These are phyloP conservation scores for Colistium nudipinnis DNA, from an alignment of 2,113 vertebrate species.

Conservation along the genomic window DNA sequence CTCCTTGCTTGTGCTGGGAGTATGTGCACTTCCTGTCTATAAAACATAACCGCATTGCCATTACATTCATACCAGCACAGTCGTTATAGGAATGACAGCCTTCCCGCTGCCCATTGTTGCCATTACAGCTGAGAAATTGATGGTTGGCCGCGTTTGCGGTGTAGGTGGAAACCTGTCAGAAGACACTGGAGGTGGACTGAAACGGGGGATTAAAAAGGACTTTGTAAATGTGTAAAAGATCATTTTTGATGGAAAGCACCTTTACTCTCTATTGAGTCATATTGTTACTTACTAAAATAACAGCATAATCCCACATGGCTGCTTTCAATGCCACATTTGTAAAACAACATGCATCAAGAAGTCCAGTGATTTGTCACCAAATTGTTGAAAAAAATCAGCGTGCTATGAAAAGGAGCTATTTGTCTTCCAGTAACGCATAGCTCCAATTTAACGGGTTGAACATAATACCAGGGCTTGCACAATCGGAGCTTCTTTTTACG, in stretches of 20 bases:
- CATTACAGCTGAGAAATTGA: constrained; percentile 62
- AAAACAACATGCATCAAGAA: no score
- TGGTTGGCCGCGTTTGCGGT: constrained; percentile 55
- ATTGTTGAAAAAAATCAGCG: no score
- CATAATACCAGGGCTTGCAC: no score
- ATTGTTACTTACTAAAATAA: constrained; percentile 46
- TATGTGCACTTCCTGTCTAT: constrained; percentile 53
- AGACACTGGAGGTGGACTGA: constrained; percentile 54
- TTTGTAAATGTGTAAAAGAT: constrained; percentile 19
- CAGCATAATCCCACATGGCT: constrained; percentile 27
- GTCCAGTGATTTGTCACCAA: no score
- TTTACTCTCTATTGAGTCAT: constrained; percentile 26
- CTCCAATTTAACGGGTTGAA: no score
- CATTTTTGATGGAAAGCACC: constrained; percentile 36
- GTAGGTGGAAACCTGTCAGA: constrained; percentile 66
- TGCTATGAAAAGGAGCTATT: no score
- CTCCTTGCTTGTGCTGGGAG: constrained; percentile 38
- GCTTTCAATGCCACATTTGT: constrained; percentile 30
- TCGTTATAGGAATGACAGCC: constrained; percentile 69
- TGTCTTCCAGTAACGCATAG: no score
- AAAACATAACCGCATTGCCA: constrained; percentile 59
- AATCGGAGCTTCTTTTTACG: no score
- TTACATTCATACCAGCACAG: constrained; percentile 69
- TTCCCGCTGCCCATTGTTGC: constrained; percentile 59
- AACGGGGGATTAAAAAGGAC: constrained; percentile 50